Base-by-base conservation (phyloP, 2,797 vertebrate species). In the Esox masquinongy region DNA sequence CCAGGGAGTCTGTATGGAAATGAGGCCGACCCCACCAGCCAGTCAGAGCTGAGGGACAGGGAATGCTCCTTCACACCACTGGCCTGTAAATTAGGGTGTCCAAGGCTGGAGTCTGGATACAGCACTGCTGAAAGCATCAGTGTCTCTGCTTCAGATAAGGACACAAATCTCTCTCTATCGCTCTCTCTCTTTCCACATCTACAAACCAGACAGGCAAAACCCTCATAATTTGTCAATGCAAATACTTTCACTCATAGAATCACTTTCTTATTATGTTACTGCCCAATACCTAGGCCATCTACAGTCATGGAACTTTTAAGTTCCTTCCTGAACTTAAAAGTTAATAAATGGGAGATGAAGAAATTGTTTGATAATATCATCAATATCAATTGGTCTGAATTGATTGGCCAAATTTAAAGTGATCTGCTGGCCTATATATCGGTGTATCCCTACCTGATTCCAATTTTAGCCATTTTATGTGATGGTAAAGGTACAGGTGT, bases 21-120 rank as follows among this genome's bases (percentile, higher is more conserved):
- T 19, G 70, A 53, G 50, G 72, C 76, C 73, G 77, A 84, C 5
- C 82, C 43, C 43, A 47, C 43, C 75, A 31, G 11, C 51, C 22
- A 75, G 66, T 36, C 73, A 77, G 79, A 81, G 70, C 26, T 53
- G 77, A 59, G 70, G 78, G 80, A 14, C 73, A 76, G 73, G 71
- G 68, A 79, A 77, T 75, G 77, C 81, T 79, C 8, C 63, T 34
- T 34, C 26, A 34, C 29, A 66, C 63, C 34, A 39, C 72, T 50
- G 24, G 17, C 34, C 67, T n/a, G 15, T 15, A 79, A 79, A 24
- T 63, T 24, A 63, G 59, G 22, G 24, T 24, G 11, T 24, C 26
- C 59, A 24, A 63, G 26, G 26, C 63, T 64, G 29, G 24, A 64
- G 61, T 26, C 26, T 15, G 61, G 61, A 64, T 14, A 64, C 61